Percentiles rank a stretch among this genome's conserved stretches.
Evolutionary conservation across 1,140 invertebrate species (phyloP).

Genomic region (Mya arenaria): DNA sequence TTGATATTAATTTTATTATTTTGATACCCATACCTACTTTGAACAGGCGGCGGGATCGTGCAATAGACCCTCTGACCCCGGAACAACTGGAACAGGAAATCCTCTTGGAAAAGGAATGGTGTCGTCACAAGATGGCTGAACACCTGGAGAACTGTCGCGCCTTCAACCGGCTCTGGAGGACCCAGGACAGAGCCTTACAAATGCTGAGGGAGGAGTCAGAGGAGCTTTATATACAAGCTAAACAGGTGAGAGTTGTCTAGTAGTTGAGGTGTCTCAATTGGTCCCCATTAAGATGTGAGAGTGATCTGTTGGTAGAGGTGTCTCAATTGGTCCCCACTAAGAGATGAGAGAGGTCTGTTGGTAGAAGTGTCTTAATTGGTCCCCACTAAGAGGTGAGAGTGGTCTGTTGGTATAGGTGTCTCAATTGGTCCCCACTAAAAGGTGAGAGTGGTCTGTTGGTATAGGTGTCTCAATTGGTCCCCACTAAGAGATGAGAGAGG

Average conservation of each 20-base stretch:
- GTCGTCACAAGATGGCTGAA: constrained; percentile 13
- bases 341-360: too few relatives aligned
- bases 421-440: too few relatives aligned
- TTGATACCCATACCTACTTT: not conserved
- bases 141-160: constrained; percentile 81
- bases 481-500: too few relatives aligned
- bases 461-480: too few relatives aligned
- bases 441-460: too few relatives aligned
- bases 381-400: too few relatives aligned
- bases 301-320: too few relatives aligned
- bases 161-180: constrained; percentile 85
- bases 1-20: not conserved
- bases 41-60: not conserved
- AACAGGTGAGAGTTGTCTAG: constrained; percentile 88
- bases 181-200: constrained; percentile 89
- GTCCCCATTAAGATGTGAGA: too few relatives aligned
- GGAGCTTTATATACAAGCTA: constrained; percentile 91
- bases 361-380: too few relatives aligned
- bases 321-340: too few relatives aligned
- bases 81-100: constrained; percentile 29
- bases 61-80: not conserved
- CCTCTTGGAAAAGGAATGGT: constrained; percentile 37
- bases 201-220: constrained; percentile 89
- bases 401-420: too few relatives aligned
- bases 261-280: too few relatives aligned